Base-by-base conservation (phyloP, 2,113 vertebrate species). In the Mesocricetus auratus region DNA sequence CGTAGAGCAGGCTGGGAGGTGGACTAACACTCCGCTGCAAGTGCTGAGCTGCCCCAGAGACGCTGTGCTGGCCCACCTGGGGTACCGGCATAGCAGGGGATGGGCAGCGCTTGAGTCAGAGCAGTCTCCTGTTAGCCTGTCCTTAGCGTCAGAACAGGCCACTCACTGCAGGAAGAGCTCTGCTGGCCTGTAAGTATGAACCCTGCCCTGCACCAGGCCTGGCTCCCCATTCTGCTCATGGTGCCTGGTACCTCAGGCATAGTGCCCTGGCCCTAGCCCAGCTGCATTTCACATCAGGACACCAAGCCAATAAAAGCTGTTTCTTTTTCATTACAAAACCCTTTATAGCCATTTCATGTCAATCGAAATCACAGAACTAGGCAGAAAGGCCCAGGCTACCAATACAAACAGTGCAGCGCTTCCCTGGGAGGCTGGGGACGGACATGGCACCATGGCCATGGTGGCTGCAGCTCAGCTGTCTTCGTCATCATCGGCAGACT, bases 271-370 rank as follows among this genome's bases (percentile, higher is more conserved):
- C 77, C 77, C 33, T 21, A 3, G 16, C 75, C 91, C 90, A 45
- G 7, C 79, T 0, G 0, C 89, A 66, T 73, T 78, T 56, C 62
- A 58, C 0, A 3, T 42, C 42, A 90, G 5, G 75, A 96, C 91
- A 74, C 77, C 97, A 53, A 97, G 87, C 42, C 97, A 98, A 97
- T 92, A 94, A 97, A 96, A 58, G 50, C 47, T 66, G 92, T 92
- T 79, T 96, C 95, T 93, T 98, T 97, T 99, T 98, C 98, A 98
- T 98, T 98, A 98, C 96, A 98, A 99, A 99, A 98, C 96, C 98
- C 97, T 98, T 99, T 98, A 98, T 98, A 98, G 97, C 98, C 98
- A 98, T 98, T 98, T 98, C 94, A 98, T 94, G 97, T 93, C 0
- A 79, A 83, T 97, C 87, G 86, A 98, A 98, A 98, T 98, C 98